Base-by-base conservation (phyloP, 2,797 vertebrate species). In the Alosa sapidissima region DNA sequence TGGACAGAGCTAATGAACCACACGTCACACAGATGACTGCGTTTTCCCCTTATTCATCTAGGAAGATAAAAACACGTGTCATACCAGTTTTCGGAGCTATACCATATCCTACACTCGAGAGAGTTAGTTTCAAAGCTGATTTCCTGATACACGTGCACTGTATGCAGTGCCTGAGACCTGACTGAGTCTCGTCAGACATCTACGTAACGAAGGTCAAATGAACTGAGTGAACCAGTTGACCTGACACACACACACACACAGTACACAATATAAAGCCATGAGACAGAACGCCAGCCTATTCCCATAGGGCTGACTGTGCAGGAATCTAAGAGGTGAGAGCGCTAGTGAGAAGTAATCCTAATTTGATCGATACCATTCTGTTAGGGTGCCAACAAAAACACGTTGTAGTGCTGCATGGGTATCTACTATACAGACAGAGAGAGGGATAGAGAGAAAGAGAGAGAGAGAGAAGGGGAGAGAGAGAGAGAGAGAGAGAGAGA, bases 271-370 rank as follows among this genome's bases (percentile, higher is more conserved):
- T 47, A 78, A 78, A 45, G 41, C 41, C 72, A 78, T 47, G 14
- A 41, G 36, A 19, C 21, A 47, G 72, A 82, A 41, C 82, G 62
- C 81, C 68, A 83, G 78, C 84, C 60, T 82, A 83, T 81, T 84
- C 87, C 88, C 87, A 33, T 11, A 81, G 78, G 87, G 85, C 85
- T 84, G 86, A 89, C 85, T 89, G 87, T 85, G 85, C 54, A 82
- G 85, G 83, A 78, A 47, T 78, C 41, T 78, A 36, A 78, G 72
- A 36, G 16, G 41, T 47, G 41, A 78, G 72, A 78, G 72, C 45
- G 16, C 36, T 16, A 78, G 16, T 45, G 72, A 78, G 72, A 78
- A 19, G 16, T 78, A 78, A 78, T 47, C 41, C 19, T 45, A 45
- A 14, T 65, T 9, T 45, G 51, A 78, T 51, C 72, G 11, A 47